Evolutionary conservation across 2,797 vertebrate species (phyloP), one percentile per base, ranked within the genome.

Genomic region (Sparus aurata): DNA sequence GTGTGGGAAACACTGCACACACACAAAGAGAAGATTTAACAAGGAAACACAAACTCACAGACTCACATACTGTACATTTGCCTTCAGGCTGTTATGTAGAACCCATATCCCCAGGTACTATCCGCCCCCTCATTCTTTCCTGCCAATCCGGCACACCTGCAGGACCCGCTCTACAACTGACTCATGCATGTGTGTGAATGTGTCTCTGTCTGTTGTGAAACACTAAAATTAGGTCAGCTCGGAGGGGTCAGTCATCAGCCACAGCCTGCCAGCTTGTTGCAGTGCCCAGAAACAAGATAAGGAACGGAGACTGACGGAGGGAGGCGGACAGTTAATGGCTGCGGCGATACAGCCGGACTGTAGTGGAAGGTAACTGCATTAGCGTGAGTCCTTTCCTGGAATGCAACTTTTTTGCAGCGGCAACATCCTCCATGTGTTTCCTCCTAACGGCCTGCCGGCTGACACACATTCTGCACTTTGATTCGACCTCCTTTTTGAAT

Each of bases 341-440:
- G 54, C 15, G 17, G 30, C 38, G 47, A 50, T 27, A 41, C 34
- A 46, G 69, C 12, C 1, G 8, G 7, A 34, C 62, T 63, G 22
- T 16, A 57, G 49, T 27, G 1, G 53, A 20, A 55, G 43, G 59
- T 20, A 43, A 82, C 20, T 66, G 64, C 81, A 79, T 84, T 72
- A 53, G 75, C 41, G 23, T 5, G 54, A 73, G 73, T 76, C 77
- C 68, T 87, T 90, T 90, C 85, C 85, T 90, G 85, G 78, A 90
- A 88, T 82, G 81, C 79, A 71, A 18, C 69, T 79, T 82, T 50
- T 27, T 27, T 27, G 75, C 64, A 83, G 75, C 75, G 47, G 46
- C 74, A 85, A 79, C 82, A 85, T 91, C 84, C 87, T 89, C 64
- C 78, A 64, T 77, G 85, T 65, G 85, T 77, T 90, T 92, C 90